Evolutionary conservation across 2,113 vertebrate genomes (phyloP).

Genomic region (Odocoileus hemionus): DNA sequence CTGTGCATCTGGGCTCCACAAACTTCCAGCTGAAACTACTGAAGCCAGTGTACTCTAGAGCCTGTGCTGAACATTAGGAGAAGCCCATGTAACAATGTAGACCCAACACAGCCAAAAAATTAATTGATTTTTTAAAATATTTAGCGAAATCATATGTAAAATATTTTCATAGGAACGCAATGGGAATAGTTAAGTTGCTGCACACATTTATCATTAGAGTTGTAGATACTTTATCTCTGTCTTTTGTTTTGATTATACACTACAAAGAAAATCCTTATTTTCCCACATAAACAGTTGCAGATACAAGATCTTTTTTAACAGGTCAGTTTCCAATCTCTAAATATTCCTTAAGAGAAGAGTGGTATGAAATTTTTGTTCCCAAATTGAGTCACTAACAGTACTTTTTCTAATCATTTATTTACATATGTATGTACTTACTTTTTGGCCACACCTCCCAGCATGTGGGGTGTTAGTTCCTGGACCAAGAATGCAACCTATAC

Average conservation of each 20-base stretch:
- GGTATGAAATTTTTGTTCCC: constrained; percentile 5
- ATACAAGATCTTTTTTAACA: neutral
- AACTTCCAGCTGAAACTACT: neutral
- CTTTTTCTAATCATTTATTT: neutral
- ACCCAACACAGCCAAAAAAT: neutral
- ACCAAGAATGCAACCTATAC: neutral
- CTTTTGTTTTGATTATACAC: neutral
- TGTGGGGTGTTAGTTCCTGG: neutral
- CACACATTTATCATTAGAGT: neutral
- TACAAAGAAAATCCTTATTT: constrained; percentile 2
- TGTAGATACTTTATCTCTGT: neutral
- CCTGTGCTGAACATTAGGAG: neutral
- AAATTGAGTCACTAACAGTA: neutral
- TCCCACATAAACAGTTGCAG: neutral
- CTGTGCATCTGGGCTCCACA: neutral
- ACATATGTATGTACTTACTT: neutral
- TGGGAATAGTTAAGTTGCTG: neutral
- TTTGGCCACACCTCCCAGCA: neutral
- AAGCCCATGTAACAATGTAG: neutral
- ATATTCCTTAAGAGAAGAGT: neutral
- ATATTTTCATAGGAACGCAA: neutral
- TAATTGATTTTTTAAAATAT: neutral
- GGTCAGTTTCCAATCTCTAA: neutral
- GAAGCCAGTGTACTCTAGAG: neutral
- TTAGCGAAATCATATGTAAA: neutral